Evolutionary conservation across 2,113 vertebrate species (phyloP).

Genomic region (Heteronetta atricapilla): DNA sequence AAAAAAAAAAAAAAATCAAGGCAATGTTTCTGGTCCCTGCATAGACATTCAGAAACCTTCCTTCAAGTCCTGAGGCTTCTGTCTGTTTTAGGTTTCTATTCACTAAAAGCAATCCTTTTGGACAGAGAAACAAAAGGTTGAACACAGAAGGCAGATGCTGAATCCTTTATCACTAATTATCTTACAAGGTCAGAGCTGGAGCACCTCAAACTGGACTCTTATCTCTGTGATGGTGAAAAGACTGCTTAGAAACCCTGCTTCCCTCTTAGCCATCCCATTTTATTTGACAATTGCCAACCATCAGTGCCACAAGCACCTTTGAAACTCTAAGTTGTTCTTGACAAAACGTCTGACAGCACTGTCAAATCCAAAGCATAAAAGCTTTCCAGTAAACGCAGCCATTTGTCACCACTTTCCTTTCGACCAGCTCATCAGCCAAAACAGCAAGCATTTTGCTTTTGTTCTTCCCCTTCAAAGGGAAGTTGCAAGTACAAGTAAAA

Average conservation of each 20-base stretch:
- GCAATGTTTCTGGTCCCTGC: background rate
- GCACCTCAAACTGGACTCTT: background rate
- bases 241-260: rapidly evolving
- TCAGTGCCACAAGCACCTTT: background rate
- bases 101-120: background rate
- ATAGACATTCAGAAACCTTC: background rate
- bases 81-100: background rate
- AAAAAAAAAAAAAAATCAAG: background rate
- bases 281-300: background rate
- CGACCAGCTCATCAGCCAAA: background rate
- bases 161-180: background rate
- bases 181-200: background rate
- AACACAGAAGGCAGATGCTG: background rate
- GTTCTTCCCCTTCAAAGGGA: background rate
- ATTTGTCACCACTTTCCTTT: background rate
- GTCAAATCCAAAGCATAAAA: background rate
- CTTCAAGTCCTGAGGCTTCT: background rate
- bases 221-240: background rate
- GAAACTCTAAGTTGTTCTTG: background rate
- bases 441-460: background rate
- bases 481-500: background rate
- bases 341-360: background rate
- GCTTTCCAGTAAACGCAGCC: background rate
- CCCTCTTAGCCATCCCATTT: background rate
- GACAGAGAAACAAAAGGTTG: background rate